Evolutionary conservation across 1,140 invertebrate genomes (phyloP), one percentile per base, ranked within the genome.

Genomic region (Euglossa dilemma): DNA sequence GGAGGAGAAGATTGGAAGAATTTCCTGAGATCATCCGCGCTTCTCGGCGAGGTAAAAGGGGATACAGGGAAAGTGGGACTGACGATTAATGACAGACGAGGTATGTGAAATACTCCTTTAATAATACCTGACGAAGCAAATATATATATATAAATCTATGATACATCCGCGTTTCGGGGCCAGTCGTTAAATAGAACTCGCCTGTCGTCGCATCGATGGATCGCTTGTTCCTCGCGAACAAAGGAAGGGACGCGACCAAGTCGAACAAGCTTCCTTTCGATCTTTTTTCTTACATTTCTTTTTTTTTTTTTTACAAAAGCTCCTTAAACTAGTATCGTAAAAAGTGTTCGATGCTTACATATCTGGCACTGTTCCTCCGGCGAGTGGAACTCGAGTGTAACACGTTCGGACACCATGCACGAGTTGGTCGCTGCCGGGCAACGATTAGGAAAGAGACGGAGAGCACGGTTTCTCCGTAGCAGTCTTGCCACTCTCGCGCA

Each of bases 101-200:
- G 20, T 71, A 85, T 89, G 74, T 86, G 83, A 84, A 88, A 87
- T 90, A 90, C 83, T 90, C 77, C 59, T 91, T 90, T 90, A 90
- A 87, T 91, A 74, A 89, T 91, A 90, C 84, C 70, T 89, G 74
- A 79, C 76, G 84, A 89, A 85, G 78, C 82, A 87, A 87, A 81
- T 87, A 85, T 85, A 85, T 85, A 85, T 82, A 80, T 85, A 85
- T 85, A 89, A 89, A 85, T 82, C 70, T 89, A 86, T 90, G 83
- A 85, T 90, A 90, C 90, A 91, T 87, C 64, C 50, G 72, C 69
- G 54, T 67, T n/a, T 64, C 50, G 45, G 28, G 76, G 59, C 74
- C 84, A 83, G 50, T 79, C 75, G 77, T 87, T 81, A 83, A 84
- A 89, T 81, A 87, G 69, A 80, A 54, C 81, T 78, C 64, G 50